Conservation (phyloP, 2,888 invertebrate species). For the Bedellia somnulentella region DNA sequence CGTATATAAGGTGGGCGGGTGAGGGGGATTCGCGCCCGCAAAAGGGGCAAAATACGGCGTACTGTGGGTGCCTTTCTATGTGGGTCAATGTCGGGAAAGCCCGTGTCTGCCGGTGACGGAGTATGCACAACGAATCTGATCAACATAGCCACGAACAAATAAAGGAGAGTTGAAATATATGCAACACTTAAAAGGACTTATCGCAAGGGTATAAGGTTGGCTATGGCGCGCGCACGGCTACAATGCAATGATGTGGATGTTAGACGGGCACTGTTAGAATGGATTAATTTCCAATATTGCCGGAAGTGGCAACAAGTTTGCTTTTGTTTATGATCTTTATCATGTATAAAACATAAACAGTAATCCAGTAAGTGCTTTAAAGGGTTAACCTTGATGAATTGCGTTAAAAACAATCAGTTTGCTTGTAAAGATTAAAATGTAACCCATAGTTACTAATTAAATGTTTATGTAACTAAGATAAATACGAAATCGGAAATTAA, state of each 20-base stretch:
- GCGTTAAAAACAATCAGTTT: too few relatives aligned
- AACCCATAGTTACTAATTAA: too few relatives aligned
- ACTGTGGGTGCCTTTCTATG: constrained; percentile 60
- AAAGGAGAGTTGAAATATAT: constrained; percentile 29
- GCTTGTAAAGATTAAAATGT: too few relatives aligned
- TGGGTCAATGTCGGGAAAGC: constrained; percentile 65
- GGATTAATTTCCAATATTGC: too few relatives aligned
- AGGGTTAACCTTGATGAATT: too few relatives aligned
- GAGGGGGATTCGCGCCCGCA: constrained; percentile 59
- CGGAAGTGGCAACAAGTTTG: too few relatives aligned
- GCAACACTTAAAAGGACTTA: constrained; percentile 20
- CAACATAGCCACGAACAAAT: constrained; percentile 53
- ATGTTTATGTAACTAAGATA: too few relatives aligned
- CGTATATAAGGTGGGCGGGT: constrained; percentile 58
- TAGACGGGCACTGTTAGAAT: too few relatives aligned
- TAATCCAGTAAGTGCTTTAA: too few relatives aligned
- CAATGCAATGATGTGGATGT: constrained; percentile 1
- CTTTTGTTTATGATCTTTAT: too few relatives aligned
- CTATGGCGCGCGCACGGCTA: not conserved
- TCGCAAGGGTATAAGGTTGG: constrained; percentile 22
- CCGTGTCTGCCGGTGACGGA: constrained; percentile 61
- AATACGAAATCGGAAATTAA: too few relatives aligned
- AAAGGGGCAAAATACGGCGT: constrained; percentile 63
- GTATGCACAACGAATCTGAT: constrained; percentile 60
- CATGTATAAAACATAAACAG: too few relatives aligned